Conservation (phyloP, 1,140 invertebrate species). For the Drosophila carrolli region DNA sequence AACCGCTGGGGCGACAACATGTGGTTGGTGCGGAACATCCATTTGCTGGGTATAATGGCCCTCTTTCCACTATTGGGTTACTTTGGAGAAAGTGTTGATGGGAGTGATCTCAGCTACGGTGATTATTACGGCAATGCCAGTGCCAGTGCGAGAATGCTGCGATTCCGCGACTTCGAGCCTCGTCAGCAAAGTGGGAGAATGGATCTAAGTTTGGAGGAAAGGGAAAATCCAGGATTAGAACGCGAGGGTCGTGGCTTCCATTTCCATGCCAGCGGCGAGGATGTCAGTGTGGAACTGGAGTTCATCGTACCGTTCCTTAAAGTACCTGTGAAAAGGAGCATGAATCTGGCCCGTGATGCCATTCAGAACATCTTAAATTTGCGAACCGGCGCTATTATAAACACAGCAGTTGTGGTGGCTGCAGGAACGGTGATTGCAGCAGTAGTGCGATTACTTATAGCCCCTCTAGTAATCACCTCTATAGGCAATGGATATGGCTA, state of each 20-base stretch:
- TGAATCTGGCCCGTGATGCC: constrained; percentile 58
- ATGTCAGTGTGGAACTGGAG: constrained; percentile 75
- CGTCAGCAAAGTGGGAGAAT: constrained; percentile 23
- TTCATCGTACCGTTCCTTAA: constrained; percentile 71
- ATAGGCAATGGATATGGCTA: constrained; percentile 47
- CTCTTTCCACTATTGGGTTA: constrained; percentile 27
- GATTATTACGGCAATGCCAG: constrained; percentile 53
- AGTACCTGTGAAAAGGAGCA: constrained; percentile 62
- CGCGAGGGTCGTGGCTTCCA: constrained; percentile 72
- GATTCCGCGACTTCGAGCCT: constrained; percentile 77
- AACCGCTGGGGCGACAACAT: constrained; percentile 45
- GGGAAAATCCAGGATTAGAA: not conserved
- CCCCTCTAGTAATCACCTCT: constrained; percentile 55
- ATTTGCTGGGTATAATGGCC: constrained; percentile 21
- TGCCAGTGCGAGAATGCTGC: constrained; percentile 34
- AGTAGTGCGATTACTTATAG: constrained; percentile 61
- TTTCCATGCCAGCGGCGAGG: constrained; percentile 66
- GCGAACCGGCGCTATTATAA: constrained; percentile 52
- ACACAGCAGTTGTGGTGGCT: constrained; percentile 63
- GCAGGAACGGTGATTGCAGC: constrained; percentile 69
- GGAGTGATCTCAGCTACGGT: constrained; percentile 24
- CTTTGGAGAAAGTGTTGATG: constrained; percentile 19
- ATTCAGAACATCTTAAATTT: constrained; percentile 62
- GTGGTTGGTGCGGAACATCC: constrained; percentile 42
- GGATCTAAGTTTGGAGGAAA: not conserved